phyloP scores from a whole-genome alignment of 2,113 vertebrate genomes.

The Psettodes erumei region DNA sequence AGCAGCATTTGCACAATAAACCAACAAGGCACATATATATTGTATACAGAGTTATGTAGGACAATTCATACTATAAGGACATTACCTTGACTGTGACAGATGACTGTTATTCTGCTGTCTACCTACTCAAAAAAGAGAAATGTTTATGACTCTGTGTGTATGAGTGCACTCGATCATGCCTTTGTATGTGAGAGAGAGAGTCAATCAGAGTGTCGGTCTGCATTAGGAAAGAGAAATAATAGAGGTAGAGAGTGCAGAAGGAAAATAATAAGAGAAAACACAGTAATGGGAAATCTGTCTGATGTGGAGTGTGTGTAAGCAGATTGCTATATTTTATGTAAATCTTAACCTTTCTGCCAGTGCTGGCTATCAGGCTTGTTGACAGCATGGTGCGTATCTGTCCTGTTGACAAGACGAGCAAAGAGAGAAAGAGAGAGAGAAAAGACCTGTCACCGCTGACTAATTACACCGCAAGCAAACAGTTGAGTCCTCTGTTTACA shows the following conservation, averaged over 20 bases:
- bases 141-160: conserved; percentile 52
- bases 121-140: conserved; percentile 55
- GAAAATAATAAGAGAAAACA: conserved; percentile 6
- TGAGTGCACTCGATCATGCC: conserved; percentile 39
- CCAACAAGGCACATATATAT: conserved; percentile 30
- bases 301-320: conserved; percentile 60
- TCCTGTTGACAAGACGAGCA: conserved; percentile 71
- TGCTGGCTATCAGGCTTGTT: conserved; percentile 73
- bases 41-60: conserved; percentile 30
- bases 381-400: conserved; percentile 71
- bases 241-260: conserved; percentile 17
- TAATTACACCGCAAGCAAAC: conserved; percentile 78
- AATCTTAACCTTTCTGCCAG: conserved; percentile 77
- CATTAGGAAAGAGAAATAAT: conserved; percentile 32
- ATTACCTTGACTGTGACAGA: conserved; percentile 61
- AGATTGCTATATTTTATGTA: conserved; percentile 78
- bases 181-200: conserved; percentile 27
- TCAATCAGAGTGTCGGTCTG: conserved; percentile 42
- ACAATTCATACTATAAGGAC: conserved; percentile 18
- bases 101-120: conserved; percentile 54
- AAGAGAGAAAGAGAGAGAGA: conserved; percentile 60
- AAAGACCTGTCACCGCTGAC: conserved; percentile 74
- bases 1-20: conserved; percentile 11
- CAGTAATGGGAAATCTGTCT: conserved; percentile 56
- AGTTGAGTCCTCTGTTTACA: conserved; percentile 80